Percentiles rank a stretch among this genome's conserved stretches.
phyloP scores from a whole-genome alignment of 1,140 invertebrate species.

The silkworm (Bombyx mori) region DNA sequence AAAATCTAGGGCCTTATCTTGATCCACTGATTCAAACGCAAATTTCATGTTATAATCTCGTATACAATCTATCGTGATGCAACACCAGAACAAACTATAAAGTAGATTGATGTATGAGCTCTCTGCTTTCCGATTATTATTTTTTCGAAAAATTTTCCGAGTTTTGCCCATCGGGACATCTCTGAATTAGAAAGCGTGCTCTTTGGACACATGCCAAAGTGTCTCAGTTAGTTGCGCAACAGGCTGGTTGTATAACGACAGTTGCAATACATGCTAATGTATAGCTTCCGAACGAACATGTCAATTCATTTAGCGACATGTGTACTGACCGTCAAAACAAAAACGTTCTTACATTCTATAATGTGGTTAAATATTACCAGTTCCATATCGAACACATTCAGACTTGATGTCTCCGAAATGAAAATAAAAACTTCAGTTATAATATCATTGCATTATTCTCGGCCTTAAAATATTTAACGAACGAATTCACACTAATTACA shows the following conservation, averaged over 20 bases:
- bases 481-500: too few relatives aligned
- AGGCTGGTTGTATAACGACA: slow-evolving; percentile 16
- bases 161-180: slow-evolving; percentile 1
- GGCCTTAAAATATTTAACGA: too few relatives aligned
- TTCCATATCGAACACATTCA: too few relatives aligned
- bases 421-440: too few relatives aligned
- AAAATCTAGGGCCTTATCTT: too few relatives aligned
- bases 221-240: slow-evolving; percentile 15
- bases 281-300: slow-evolving; percentile 23
- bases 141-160: not conserved
- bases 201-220: slow-evolving; percentile 18
- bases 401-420: too few relatives aligned
- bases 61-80: too few relatives aligned
- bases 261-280: slow-evolving; percentile 22
- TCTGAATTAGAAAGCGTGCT: slow-evolving; percentile 17
- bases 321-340: slow-evolving; percentile 3
- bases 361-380: too few relatives aligned
- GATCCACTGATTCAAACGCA: too few relatives aligned
- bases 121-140: not conserved
- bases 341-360: not conserved
- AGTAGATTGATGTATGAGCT: not conserved
- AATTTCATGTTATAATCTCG: too few relatives aligned
- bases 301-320: slow-evolving; percentile 18
- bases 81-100: not conserved
- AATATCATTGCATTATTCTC: too few relatives aligned